phyloP scores from a whole-genome alignment of 2,797 vertebrate genomes.

The Ptychobarbus kaznakovi region DNA sequence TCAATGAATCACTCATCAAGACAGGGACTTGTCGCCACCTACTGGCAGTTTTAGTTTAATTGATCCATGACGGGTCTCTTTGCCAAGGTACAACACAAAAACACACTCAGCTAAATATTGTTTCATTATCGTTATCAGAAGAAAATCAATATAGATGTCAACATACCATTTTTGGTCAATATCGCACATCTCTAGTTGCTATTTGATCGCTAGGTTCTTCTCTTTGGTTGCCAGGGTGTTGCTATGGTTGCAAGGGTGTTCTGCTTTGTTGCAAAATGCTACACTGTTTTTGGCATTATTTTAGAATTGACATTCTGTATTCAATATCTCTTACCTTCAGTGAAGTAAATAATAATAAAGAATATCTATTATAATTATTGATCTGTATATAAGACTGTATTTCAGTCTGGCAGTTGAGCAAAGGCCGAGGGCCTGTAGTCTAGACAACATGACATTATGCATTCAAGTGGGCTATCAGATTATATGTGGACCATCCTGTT shows the following conservation, averaged over 20 bases:
- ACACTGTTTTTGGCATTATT: neutral
- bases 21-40: neutral
- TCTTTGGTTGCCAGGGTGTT: neutral
- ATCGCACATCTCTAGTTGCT: neutral
- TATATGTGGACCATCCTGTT: conserved; percentile 27
- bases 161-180: neutral
- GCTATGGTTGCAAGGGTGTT: neutral
- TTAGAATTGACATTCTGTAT: neutral
- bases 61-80: neutral
- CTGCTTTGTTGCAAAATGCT: neutral
- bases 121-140: neutral
- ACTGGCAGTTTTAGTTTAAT: neutral
- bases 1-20: neutral
- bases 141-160: neutral
- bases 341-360: neutral
- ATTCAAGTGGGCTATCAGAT: conserved; percentile 29
- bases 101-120: neutral
- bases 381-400: neutral
- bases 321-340: neutral
- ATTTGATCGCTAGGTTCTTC: neutral
- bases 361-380: neutral
- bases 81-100: neutral
- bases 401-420: neutral
- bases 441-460: conserved; percentile 58
- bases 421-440: conserved; percentile 25